A percentile compares a stretch with the other conserved stretches of the same genome.
phyloP scores from a whole-genome alignment of 2,888 invertebrate genomes.

The Loripinus fragilis region DNA sequence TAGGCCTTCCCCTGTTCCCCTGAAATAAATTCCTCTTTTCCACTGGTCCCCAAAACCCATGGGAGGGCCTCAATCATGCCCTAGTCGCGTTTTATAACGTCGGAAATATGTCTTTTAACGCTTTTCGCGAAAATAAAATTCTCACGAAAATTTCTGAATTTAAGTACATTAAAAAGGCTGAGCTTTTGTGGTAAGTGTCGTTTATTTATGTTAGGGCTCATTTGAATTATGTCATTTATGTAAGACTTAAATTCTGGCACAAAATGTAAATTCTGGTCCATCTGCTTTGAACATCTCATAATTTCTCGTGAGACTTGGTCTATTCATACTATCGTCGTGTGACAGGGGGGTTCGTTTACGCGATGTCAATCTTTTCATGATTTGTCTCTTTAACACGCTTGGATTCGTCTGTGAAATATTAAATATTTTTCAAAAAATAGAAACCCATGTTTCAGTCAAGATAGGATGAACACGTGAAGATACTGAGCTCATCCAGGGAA shows the following conservation, averaged over 20 bases:
- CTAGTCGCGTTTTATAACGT: too few relatives aligned
- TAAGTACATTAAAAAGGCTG: too few relatives aligned
- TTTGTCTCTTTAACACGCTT: slow-evolving; percentile 1
- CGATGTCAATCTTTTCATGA: neutral
- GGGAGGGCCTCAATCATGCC: too few relatives aligned
- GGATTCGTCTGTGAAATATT: slow-evolving; percentile 4
- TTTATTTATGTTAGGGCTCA: too few relatives aligned
- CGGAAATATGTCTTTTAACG: too few relatives aligned
- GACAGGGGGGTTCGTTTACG: slow-evolving; percentile 2
- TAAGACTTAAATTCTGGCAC: neutral
- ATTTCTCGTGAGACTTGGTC: neutral
- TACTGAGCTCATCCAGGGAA: neutral
- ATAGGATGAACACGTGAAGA: neutral
- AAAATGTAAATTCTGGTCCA: neutral
- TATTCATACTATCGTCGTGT: neutral
- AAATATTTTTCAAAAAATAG: neutral
- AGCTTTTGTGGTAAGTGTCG: too few relatives aligned
- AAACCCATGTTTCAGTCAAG: neutral
- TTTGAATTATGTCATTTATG: neutral
- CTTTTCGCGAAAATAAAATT: too few relatives aligned
- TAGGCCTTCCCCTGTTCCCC: too few relatives aligned
- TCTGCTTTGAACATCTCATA: neutral
- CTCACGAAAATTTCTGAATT: too few relatives aligned
- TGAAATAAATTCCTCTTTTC: too few relatives aligned
- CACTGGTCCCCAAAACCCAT: too few relatives aligned